Base-by-base conservation (phyloP, 2,888 invertebrate genomes). In the Torymus auratus region DNA sequence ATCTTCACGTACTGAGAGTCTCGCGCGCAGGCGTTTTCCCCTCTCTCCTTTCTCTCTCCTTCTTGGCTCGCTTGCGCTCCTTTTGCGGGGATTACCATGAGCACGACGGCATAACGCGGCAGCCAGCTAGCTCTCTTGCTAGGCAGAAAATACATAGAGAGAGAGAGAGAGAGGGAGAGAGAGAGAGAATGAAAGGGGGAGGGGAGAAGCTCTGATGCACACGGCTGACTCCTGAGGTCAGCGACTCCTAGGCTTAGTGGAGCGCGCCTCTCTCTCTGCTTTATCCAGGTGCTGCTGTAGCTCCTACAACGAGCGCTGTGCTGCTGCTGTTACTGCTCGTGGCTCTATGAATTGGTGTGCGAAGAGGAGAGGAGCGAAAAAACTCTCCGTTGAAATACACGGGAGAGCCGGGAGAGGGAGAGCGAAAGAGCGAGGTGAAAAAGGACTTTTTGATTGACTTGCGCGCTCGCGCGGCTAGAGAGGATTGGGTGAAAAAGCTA, bases 141-240 rank as follows among this genome's bases (percentile, higher is more conserved):
- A 60, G 82, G 85, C 84, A 81, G 72, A 78, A 80, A 80, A 84
- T 85, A 86, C 83, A 84, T 83, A 83, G 84, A 85, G 68, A 62
- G 53, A 41, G 52, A 78, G 62, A 68, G 56, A 52, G 62, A 68
- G 56, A 56, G 62, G 79, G 71, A 79, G 80, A 78, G 81, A 79
- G 80, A 80, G 78, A 81, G 78, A 82, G 23, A 60, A 71, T 17
- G 60, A 20, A 55, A 17, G 55, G 13, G 50, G 13, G 23, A 15
- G 20, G n/a, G 70, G 58, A n/a, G 28, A 58, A 41, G 65, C 75
- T 78, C 79, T 73, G 89, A 89, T 89, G 88, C 90, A 89, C 90
- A 88, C 89, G 88, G 89, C 87, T 90, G 90, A 89, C 87, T 87
- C 81, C 70, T 68, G 90, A 89, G 90, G 90, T 91, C 90, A 91